phyloP scores from a whole-genome alignment of 2,797 vertebrate species.

The Rhadinocentrus ornatus region DNA sequence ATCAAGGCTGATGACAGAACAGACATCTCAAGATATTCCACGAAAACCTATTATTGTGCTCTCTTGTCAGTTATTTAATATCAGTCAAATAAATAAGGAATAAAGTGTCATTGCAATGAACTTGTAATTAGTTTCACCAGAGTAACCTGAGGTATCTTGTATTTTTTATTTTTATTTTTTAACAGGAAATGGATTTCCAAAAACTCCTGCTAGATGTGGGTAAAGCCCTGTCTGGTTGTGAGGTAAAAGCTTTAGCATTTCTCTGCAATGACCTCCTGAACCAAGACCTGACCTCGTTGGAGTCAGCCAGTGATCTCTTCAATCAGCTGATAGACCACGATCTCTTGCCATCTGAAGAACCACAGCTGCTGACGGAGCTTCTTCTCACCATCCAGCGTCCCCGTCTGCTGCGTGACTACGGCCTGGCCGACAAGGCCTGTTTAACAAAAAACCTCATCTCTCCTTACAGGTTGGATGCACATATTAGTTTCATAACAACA shows the following conservation, averaged over 20 bases:
- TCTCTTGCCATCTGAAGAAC: conserved; percentile 52
- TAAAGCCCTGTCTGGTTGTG: conserved; percentile 36
- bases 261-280: conserved; percentile 77
- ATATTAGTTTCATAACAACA: not conserved
- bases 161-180: conserved; percentile 15
- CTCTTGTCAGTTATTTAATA: too few species aligned
- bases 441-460: conserved; percentile 41
- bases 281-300: conserved; percentile 39
- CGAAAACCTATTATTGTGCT: too few species aligned
- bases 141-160: not conserved
- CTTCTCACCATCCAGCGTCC: conserved; percentile 53
- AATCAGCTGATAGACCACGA: conserved; percentile 44
- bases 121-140: too few species aligned
- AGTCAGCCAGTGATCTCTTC: conserved; percentile 64
- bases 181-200: conserved; percentile 72
- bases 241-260: conserved; percentile 70
- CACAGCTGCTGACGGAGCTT: conserved; percentile 73
- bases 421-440: fast-evolving
- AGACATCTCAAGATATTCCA: too few species aligned
- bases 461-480: conserved; percentile 69
- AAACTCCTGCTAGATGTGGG: conserved; percentile 49
- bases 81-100: too few species aligned
- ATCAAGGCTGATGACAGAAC: too few species aligned
- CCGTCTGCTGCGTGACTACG: conserved; percentile 39
- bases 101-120: too few species aligned